Base-by-base conservation (phyloP, 2,113 vertebrate species). In the Gobius niger region DNA sequence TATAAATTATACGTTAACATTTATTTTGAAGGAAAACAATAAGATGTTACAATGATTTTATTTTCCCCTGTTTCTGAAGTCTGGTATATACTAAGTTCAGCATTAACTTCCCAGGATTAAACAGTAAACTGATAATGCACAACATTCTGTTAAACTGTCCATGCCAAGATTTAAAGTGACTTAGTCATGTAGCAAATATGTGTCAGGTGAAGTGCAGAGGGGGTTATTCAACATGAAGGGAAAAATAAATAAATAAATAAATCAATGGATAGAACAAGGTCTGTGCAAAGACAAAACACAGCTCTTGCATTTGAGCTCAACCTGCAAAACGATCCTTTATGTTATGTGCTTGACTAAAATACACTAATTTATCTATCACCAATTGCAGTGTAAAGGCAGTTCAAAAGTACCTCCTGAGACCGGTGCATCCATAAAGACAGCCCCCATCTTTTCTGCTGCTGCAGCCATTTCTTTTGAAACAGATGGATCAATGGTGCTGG, bases 401-500 rank as follows among this genome's bases (percentile, higher is more conserved):
- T 52, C 18, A 54, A 64, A 67, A 8, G 92, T 91, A 99, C 98
- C 98, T 92, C 98, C 98, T 85, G 98, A 99, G 77, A 99, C 98
- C 46, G 97, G 98, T 15, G 96, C 96, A 87, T 99, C 98, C 98
- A 99, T 98, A 80, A 99, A 98, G 84, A 98, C 95, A 7, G 97
- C 96, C 82, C 97, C 98, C 92, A 93, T 95, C 90, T 96, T 99
- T 90, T 99, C 98, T 75, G 94, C 93, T 77, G 94, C 96, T 74
- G 92, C 92, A 44, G 96, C 94, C 91, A 98, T 93, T 75, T 98
- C 95, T 90, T 98, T 98, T 42, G 98, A 97, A 82, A 99, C 94
- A 13, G 93, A 57, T 47, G 98, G 97, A 85, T 99, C 97, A 78
- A 99, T 99, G 80, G 98, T 99, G 89, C 98, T 99, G 85, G 97